A percentile compares a stretch with the other conserved stretches of the same genome.
Evolutionary conservation across 2,888 invertebrate species (phyloP).

Genomic region (Clivina fossor): DNA sequence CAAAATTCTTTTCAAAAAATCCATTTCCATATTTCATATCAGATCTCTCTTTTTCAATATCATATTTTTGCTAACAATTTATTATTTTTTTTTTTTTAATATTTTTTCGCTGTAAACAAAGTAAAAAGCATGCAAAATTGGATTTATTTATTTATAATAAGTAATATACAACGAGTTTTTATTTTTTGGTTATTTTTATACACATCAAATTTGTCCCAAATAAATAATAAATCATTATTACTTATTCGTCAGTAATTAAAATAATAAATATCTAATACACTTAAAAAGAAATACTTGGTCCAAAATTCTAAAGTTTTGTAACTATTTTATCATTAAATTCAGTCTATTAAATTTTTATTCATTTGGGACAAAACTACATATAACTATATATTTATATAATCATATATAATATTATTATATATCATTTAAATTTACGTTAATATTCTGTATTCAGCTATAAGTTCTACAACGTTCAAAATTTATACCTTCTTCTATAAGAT

Average conservation of each 20-base stretch:
- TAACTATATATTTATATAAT: slow-evolving; percentile 11
- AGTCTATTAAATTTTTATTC: slow-evolving; percentile 6
- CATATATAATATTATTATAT: slow-evolving; percentile 6
- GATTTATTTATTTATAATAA: slow-evolving; percentile 23
- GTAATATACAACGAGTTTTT: slow-evolving; percentile 28
- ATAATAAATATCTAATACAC: background rate
- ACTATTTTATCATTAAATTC: slow-evolving; percentile 1
- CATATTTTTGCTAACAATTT: slow-evolving; percentile 27
- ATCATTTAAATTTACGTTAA: background rate
- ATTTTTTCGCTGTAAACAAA: slow-evolving; percentile 27
- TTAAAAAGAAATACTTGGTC: slow-evolving; percentile 16
- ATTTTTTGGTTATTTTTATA: slow-evolving; percentile 28
- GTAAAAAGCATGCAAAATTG: slow-evolving; percentile 30
- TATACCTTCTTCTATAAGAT: too few species aligned
- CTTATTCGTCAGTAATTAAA: background rate
- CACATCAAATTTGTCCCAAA: slow-evolving; percentile 23
- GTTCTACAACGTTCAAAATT: too few species aligned
- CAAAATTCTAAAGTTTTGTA: slow-evolving; percentile 8
- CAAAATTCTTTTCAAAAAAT: slow-evolving; percentile 18
- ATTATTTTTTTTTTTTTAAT: too few species aligned
- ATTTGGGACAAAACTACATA: slow-evolving; percentile 16
- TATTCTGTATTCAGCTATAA: too few species aligned
- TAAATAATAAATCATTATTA: slow-evolving; percentile 14
- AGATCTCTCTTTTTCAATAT: slow-evolving; percentile 21
- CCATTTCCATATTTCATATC: slow-evolving; percentile 12